A percentile compares a stretch with the other conserved stretches of the same genome.
Conservation (phyloP, 2,888 invertebrate species). For the Andrena camellia region DNA sequence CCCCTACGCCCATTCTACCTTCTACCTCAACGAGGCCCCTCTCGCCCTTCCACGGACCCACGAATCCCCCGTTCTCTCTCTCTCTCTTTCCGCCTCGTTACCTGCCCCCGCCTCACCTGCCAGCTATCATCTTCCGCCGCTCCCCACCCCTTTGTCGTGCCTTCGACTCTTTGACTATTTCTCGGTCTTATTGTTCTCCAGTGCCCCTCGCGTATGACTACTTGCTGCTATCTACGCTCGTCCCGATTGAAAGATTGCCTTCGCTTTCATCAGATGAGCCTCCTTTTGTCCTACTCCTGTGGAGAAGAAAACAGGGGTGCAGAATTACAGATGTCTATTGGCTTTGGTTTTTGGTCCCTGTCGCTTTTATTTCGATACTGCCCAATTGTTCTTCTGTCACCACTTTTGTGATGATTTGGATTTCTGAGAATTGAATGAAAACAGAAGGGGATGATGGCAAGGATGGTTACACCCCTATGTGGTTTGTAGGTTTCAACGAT, state of each 20-base stretch:
- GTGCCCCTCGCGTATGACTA: conserved; percentile 22
- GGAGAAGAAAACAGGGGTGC: too few relatives aligned
- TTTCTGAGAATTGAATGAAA: too few relatives aligned
- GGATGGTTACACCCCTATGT: too few relatives aligned
- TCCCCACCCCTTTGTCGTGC: neutral
- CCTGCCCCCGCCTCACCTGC: conserved; percentile 6
- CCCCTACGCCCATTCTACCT: conserved; percentile 43
- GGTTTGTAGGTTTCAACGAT: too few relatives aligned
- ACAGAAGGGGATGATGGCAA: too few relatives aligned
- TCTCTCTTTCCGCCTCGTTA: conserved; percentile 38
- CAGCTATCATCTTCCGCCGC: conserved; percentile 13
- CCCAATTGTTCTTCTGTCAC: too few relatives aligned
- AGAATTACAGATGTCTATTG: too few relatives aligned
- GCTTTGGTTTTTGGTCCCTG: too few relatives aligned
- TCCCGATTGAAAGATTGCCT: neutral
- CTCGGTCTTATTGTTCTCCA: conserved; percentile 30
- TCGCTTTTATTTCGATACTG: too few relatives aligned
- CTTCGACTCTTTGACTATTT: neutral
- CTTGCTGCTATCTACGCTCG: neutral
- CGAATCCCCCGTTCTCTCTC: conserved; percentile 41
- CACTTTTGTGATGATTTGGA: too few relatives aligned
- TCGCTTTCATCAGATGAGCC: neutral
- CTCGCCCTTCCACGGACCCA: conserved; percentile 38
- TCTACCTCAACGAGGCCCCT: conserved; percentile 42
- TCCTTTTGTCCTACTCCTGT: neutral